phyloP scores from a whole-genome alignment of 2,113 vertebrate species.

The Myotis yumanensis region DNA sequence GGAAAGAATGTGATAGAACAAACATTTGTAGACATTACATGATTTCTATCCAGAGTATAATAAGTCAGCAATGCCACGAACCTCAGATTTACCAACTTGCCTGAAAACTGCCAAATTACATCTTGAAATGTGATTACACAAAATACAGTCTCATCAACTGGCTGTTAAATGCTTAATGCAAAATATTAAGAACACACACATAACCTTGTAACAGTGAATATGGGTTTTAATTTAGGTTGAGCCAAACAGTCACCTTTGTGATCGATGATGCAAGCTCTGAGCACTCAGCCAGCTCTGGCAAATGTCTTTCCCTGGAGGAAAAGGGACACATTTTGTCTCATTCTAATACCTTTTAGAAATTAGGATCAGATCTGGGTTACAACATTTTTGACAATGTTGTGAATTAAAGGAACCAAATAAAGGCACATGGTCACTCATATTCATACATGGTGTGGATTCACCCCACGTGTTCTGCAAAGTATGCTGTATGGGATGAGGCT shows the following conservation, averaged over 20 bases:
- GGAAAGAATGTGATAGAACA: background rate
- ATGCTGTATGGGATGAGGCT: background rate
- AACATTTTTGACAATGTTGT: background rate
- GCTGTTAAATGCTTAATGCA: background rate
- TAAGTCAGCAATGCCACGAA: background rate
- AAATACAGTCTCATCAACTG: background rate
- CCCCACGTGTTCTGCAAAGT: background rate
- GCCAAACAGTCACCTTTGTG: background rate
- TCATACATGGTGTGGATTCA: background rate
- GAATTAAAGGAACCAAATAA: background rate
- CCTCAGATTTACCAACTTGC: background rate
- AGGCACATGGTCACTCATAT: background rate
- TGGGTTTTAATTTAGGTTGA: conserved; percentile 14
- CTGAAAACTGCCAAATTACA: background rate
- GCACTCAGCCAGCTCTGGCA: background rate
- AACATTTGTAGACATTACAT: background rate
- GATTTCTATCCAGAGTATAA: background rate
- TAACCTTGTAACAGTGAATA: background rate
- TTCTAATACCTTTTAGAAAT: background rate
- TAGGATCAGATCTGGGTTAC: background rate
- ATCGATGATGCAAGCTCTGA: background rate
- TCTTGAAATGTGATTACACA: conserved; percentile 30
- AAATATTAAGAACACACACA: conserved; percentile 2
- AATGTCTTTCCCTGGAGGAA: background rate
- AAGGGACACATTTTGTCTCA: background rate